Base-by-base conservation (phyloP, 1,140 invertebrate species). In the Daktulosphaira vitifoliae region DNA sequence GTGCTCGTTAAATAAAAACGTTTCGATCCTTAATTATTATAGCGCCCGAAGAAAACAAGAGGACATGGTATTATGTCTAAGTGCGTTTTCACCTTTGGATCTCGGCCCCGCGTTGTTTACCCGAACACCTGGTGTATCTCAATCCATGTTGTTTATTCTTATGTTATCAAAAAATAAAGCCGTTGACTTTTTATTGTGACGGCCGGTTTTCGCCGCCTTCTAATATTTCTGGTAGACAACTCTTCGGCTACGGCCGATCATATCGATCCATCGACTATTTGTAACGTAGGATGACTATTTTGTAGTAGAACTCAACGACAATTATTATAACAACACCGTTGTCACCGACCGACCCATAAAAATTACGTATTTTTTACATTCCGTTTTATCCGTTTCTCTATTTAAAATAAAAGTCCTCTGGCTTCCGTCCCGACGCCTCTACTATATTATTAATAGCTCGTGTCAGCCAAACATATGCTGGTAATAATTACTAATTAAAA, bases 401-500 rank as follows among this genome's bases (percentile, higher is more conserved):
- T 39, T 37, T 42, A 39, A 39, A 54, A 54, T 54, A 44, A 59
- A 59, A 62, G 16, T 62, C 29, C 29, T 5, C 29, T 62, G 56
- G 56, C 56, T 62, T 48, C 42, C 56, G 56, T 62, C 56, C 56
- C 56, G 56, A 62, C 56, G 56, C 56, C 56, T 62, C 56, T 9
- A 39, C 44, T 62, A 62, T 62, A 62, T 62, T 62, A 62, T 62
- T 62, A 62, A 62, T 62, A 62, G 56, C 56, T 62, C 56, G 56
- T 62, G 56, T 46, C 56, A 62, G 56, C 46, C 44, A 33, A 48
- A 62, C 56, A 62, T 62, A 25, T 62, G 56, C 56, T 62, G 56
- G 56, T 62, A 62, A 62, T 62, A 62, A 62, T 62, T 62, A 62
- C 56, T 62, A 62, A 62, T 62, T 62, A 62, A 62, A 62, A 44